Evolutionary conservation across 2,888 invertebrate genomes (phyloP), one percentile per base, ranked within the genome.

Genomic region (Phaonia tiefii): DNA sequence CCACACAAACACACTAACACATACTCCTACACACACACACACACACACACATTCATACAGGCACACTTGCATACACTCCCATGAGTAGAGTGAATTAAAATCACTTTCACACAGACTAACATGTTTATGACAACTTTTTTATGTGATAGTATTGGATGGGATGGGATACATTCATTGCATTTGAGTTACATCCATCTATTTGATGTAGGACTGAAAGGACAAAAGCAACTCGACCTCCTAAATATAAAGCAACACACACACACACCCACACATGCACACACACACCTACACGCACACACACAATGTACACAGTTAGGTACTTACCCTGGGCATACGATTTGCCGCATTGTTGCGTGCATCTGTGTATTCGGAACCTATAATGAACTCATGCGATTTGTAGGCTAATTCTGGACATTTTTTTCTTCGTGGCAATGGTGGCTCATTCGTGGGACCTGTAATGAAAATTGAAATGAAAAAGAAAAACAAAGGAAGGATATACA

Each of bases 341-440:
- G 91, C 91, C 79, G 87, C 85, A 82, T 86, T 86, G 91, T 93
- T 88, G 74, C 89, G 89, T 84, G 87, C 92, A 86, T 94, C 93
- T 85, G 92, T 92, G 86, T 93, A 93, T 87, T 94, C 94, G 89
- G 92, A 91, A 86, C 90, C 90, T 87, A 89, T 91, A 85, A 96
- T 94, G 88, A 96, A 93, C 91, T 96, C 96, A 92, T 96, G 96
- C 88, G 95, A 95, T 91, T 95, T 95, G 93, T 96, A 96, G 87
- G 96, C 96, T 89, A 96, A 93, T 86, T 96, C 96, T 63, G 96
- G 96, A 90, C 96, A 96, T 92, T 96, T 96, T 93, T 96, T 96
- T 90, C 96, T 94, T 85, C 96, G 93, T 84, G 96, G 96, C 92
- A 96, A 93, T 83, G 96, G 95, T 85, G 96, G 96, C 91, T 96